These are phyloP conservation scores for Oryzias woworae DNA, from an alignment of 2,113 vertebrate genomes.

Conservation along the genomic window DNA sequence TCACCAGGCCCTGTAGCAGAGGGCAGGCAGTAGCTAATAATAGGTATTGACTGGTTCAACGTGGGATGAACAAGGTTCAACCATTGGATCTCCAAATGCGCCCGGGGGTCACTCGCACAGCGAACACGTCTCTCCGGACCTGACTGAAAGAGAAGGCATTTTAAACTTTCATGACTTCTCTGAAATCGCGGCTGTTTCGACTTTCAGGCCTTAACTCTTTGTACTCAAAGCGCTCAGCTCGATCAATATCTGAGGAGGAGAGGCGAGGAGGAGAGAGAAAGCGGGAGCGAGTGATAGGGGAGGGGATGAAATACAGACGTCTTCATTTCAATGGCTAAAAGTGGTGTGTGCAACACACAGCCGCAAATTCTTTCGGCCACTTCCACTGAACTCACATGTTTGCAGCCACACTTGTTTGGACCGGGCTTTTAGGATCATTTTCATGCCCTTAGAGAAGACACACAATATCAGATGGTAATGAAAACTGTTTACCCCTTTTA, in stretches of 20 bases:
- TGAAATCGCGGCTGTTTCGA: conserved; percentile 77
- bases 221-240: conserved; percentile 73
- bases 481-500: too few relatives aligned
- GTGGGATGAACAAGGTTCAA: conserved; percentile 82
- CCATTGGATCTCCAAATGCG: conserved; percentile 79
- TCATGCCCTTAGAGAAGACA: too few relatives aligned
- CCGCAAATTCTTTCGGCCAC: conserved; percentile 33
- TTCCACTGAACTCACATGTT: conserved; percentile 23
- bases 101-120: conserved; percentile 76
- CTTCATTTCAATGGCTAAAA: conserved; percentile 68
- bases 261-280: conserved; percentile 29
- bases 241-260: conserved; percentile 77
- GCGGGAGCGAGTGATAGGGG: conserved; percentile 27
- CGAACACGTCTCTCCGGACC: conserved; percentile 70
- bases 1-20: conserved; percentile 77
- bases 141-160: conserved; percentile 78
- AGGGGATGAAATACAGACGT: conserved; percentile 64
- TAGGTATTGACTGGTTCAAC: conserved; percentile 84
- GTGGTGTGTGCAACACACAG: conserved; percentile 35
- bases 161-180: conserved; percentile 80
- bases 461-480: too few relatives aligned
- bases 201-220: conserved; percentile 80
- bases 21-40: conserved; percentile 83
- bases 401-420: too few relatives aligned
- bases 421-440: too few relatives aligned